Evolutionary conservation across 2,797 vertebrate genomes (phyloP).

Genomic region (Brachyalestes nurse): DNA sequence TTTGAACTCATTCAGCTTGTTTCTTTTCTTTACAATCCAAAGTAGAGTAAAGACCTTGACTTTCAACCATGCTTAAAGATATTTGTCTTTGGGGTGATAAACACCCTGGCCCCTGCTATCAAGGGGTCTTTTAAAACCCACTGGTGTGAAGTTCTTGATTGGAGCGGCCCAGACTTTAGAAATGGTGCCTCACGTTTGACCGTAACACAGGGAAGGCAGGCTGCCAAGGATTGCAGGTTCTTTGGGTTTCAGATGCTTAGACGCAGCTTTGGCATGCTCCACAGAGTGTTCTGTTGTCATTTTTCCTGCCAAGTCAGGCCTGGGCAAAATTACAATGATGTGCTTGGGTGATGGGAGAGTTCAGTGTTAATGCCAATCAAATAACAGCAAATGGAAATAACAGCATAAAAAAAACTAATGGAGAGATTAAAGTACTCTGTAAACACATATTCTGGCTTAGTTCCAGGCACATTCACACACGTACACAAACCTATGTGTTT

Average conservation of each 20-base stretch:
- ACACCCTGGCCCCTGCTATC: conserved; percentile 55
- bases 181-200: conserved; percentile 54
- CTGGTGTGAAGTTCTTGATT: conserved; percentile 29
- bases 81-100: conserved; percentile 65
- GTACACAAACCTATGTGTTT: background rate
- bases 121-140: conserved; percentile 31
- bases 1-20: conserved; percentile 55
- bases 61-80: conserved; percentile 50
- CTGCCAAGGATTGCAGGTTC: conserved; percentile 65
- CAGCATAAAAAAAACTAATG: conserved; percentile 29
- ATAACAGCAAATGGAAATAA: conserved; percentile 59
- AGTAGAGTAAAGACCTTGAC: conserved; percentile 40
- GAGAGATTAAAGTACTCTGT: conserved; percentile 30
- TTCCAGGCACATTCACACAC: background rate
- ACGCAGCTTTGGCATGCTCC: conserved; percentile 38
- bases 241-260: conserved; percentile 61
- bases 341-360: conserved; percentile 62
- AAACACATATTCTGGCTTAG: background rate
- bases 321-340: conserved; percentile 68
- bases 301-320: conserved; percentile 72
- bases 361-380: conserved; percentile 65
- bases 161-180: background rate
- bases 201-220: conserved; percentile 50
- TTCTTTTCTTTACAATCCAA: conserved; percentile 57
- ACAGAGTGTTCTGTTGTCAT: conserved; percentile 54